phyloP scores from a whole-genome alignment of 1,140 invertebrate species.

The Delia radicum region DNA sequence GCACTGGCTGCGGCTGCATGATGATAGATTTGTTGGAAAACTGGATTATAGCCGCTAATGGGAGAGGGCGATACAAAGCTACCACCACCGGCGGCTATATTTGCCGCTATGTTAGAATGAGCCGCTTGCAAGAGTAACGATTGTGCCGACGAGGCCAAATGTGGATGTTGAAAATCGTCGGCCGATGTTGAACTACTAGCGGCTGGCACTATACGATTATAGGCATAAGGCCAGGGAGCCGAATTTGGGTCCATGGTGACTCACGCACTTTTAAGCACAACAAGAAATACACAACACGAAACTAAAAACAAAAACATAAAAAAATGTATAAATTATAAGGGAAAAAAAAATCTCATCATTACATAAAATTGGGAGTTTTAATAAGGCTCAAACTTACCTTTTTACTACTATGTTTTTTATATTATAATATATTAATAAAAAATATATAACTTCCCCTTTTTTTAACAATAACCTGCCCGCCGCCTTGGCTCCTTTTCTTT shows the following conservation, averaged over 20 bases:
- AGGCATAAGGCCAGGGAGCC: slow-evolving; percentile 53
- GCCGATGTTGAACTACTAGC: slow-evolving; percentile 43
- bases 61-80: slow-evolving; percentile 53
- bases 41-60: slow-evolving; percentile 51
- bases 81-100: slow-evolving; percentile 49
- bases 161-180: slow-evolving; percentile 52
- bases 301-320: slow-evolving; percentile 15
- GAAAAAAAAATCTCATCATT: not conserved
- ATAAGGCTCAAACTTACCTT: not conserved
- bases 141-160: slow-evolving; percentile 41
- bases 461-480: slow-evolving; percentile 6
- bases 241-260: slow-evolving; percentile 50
- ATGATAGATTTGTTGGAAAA: slow-evolving; percentile 54
- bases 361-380: not conserved
- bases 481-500: slow-evolving; percentile 10
- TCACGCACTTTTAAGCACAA: not conserved
- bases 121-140: slow-evolving; percentile 31
- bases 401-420: not conserved
- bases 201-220: slow-evolving; percentile 51
- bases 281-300: not conserved
- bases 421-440: not conserved
- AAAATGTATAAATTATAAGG: not conserved
- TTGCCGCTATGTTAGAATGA: slow-evolving; percentile 42
- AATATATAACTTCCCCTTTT: not conserved
- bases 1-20: slow-evolving; percentile 49